Base-by-base conservation (phyloP, 2,888 invertebrate species). In the Oeneis ivallda region DNA sequence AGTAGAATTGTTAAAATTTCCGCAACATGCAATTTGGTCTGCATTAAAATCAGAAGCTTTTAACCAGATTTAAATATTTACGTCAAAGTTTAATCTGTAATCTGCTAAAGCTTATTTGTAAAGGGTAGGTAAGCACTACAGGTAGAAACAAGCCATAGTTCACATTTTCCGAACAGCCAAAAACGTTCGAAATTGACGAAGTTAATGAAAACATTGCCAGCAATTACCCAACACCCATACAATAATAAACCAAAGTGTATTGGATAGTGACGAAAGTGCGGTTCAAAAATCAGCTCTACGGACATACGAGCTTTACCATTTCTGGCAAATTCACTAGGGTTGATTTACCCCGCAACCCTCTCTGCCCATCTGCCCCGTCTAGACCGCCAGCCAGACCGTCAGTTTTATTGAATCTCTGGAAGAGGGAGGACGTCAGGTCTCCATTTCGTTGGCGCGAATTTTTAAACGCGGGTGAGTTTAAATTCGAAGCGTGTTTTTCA, bases 271-370 rank as follows among this genome's bases (percentile, higher is more conserved):
- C 57, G 56, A 66, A 64, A 53, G 66, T 66, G 41, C 43, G 77
- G 79, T 82, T 86, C 67, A 67, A 67, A 70, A 70, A 67, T 65
- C 65, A 63, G 41, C 83, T 82, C 80, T 81, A 84, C 82, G 80
- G 79, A 83, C 83, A 80, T 80, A 82, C 77, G 79, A 81, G 81
- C 79, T 79, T 79, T 80, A 75, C 82, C 79, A 81, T 68, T 67
- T 65, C 82, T 80, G 79, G 81, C 79, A 83, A 85, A 82, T 79
- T 84, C 79, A 82, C 78, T 76, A 82, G 80, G 85, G 86, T 84
- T 83, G 84, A 77, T 83, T 83, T 74, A 76, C 80, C 75, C 76
- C 78, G 72, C 76, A 71, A 70, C 76, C 72, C 75, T 64, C 65
- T 26, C 73, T 74, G 65, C 71, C 72, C 75, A 76, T 72, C 72